Evolutionary conservation across 2,888 invertebrate genomes (phyloP).

Genomic region (Archips crataeganus): DNA sequence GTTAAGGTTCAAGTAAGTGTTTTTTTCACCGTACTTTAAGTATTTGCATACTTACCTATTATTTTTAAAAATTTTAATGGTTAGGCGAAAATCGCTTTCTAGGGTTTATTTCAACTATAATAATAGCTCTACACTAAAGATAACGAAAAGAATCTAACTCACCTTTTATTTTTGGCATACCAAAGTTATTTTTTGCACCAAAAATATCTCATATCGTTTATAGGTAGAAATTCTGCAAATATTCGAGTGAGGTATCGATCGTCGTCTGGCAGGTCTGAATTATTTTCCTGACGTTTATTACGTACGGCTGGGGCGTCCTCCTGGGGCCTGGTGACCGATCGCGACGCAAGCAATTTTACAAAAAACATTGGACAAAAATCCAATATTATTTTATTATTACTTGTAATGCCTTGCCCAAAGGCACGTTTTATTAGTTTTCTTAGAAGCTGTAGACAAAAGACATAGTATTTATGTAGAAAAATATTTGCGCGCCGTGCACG

Average conservation of each 20-base stretch:
- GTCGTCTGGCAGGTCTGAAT: constrained; percentile 27
- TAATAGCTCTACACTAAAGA: neutral
- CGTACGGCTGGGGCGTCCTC: constrained; percentile 35
- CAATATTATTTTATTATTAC: constrained; percentile 38
- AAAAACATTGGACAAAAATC: constrained; percentile 49
- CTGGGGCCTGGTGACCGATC: constrained; percentile 51
- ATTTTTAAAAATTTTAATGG: too few species aligned
- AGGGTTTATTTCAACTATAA: neutral
- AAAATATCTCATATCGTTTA: neutral
- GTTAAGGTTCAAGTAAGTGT: too few species aligned
- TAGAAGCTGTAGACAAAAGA: constrained; percentile 17
- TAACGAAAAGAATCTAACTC: neutral
- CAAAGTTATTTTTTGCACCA: neutral
- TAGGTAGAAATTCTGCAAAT: constrained; percentile 15
- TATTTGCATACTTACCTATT: too few species aligned
- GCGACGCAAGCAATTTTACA: constrained; percentile 55
- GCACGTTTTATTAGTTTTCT: constrained; percentile 34
- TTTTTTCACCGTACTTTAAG: too few species aligned
- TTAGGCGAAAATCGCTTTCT: too few species aligned
- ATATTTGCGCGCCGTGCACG: neutral
- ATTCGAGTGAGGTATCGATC: constrained; percentile 41
- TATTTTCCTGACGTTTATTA: constrained; percentile 41
- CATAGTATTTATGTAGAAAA: constrained; percentile 2
- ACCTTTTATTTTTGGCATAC: constrained; percentile 4
- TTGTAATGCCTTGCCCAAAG: constrained; percentile 37